These are phyloP conservation scores for Popillia japonica DNA, from an alignment of 1,140 invertebrate species.

Conservation along the genomic window DNA sequence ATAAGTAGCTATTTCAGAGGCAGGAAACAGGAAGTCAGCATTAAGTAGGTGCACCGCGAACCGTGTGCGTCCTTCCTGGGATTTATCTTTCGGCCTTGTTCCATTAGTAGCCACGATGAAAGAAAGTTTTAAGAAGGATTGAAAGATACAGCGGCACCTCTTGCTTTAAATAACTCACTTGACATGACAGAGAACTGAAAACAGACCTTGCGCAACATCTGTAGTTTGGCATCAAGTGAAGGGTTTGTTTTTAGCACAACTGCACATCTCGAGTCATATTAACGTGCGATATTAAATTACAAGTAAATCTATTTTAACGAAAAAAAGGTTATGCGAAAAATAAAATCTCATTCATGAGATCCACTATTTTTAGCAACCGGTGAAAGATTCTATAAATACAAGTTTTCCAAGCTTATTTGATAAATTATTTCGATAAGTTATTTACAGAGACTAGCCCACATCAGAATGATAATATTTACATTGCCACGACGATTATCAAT, in stretches of 20 bases:
- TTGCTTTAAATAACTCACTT: constrained; percentile 29
- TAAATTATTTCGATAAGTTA: not conserved
- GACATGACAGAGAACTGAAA: constrained; percentile 12
- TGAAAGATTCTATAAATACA: not conserved
- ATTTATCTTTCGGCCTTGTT: not conserved
- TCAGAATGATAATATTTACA: not conserved
- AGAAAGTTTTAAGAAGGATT: constrained; percentile 18
- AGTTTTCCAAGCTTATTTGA: not conserved
- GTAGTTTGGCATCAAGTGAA: constrained; percentile 1
- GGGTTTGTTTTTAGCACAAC: constrained; percentile 6
- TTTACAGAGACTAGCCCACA: not conserved
- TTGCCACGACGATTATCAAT: not conserved
- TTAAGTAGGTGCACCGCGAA: not conserved
- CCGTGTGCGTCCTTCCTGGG: constrained; percentile 1
- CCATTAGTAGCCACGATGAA: constrained; percentile 30
- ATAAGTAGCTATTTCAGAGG: not conserved
- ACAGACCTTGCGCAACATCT: constrained; percentile 22
- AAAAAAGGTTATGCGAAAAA: not conserved
- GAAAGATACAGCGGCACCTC: constrained; percentile 12
- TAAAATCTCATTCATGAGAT: not conserved
- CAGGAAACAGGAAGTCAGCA: constrained; percentile 27
- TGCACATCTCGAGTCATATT: not conserved
- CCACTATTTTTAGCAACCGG: not conserved
- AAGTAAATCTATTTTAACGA: not conserved
- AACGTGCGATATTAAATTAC: not conserved